Evolutionary conservation across 2,797 vertebrate genomes (phyloP), one percentile per base, ranked within the genome.

Genomic region (Eleutherodactylus coqui): DNA sequence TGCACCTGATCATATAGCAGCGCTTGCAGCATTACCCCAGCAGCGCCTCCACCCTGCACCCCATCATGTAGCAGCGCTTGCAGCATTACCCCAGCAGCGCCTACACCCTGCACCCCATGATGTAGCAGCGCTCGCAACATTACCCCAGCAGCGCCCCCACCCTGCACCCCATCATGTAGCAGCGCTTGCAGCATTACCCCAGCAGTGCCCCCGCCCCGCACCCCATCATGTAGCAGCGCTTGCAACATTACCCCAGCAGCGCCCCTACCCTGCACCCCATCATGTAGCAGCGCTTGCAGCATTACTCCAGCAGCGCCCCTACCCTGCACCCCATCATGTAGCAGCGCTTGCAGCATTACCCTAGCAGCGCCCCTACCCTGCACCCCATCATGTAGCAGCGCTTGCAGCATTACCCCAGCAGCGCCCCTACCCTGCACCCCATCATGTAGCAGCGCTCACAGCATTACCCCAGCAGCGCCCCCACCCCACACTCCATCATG

Each of bases 331-430:
- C 14, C 5, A n/a, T n/a, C n/a, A n/a, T n/a, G n/a, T n/a, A n/a
- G n/a, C n/a, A n/a, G n/a, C 53, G 19, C 55, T 60, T n/a, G n/a
- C n/a, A n/a, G n/a, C n/a, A n/a, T n/a, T n/a, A n/a, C n/a, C n/a
- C n/a, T n/a, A n/a, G n/a, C n/a, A 4, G 14, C 49, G 14, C 17
- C 49, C 9, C 14, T 13, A 45, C 43, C 9, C 14, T 9, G 77
- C 60, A 53, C 49, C 47, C 75, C 43, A 36, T 72, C 62, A 79
- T 58, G 51, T 41, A 47, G 75, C 49, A 34, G 75, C 49, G n/a
- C n/a, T n/a, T n/a, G 3, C 32, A 29, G 43, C 24, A 64, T 62
- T 53, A 8, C 16, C 24, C 55, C 55, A 24, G 45, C 34, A 82
- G 19, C 55, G 36, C 75, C 55, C 16, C 24, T 11, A 24, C 21